These are phyloP conservation scores for Nymphicus hollandicus DNA, from an alignment of 2,113 vertebrate genomes.

Conservation along the genomic window DNA sequence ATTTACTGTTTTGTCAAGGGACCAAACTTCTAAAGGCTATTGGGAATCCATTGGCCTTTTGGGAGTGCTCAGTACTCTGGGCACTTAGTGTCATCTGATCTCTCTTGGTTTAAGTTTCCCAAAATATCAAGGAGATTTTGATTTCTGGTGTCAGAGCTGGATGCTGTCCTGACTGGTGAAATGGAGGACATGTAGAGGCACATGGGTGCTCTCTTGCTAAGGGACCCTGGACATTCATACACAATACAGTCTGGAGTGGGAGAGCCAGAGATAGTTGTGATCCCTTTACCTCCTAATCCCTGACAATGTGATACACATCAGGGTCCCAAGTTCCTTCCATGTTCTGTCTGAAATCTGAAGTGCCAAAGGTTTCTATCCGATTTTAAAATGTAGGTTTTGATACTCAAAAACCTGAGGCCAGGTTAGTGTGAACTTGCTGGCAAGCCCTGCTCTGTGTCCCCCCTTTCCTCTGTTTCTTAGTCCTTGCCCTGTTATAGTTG, in stretches of 20 bases:
- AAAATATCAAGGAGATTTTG: background rate
- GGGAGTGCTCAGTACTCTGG: background rate
- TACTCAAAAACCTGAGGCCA: background rate
- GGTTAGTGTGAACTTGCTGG: background rate
- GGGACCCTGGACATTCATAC: background rate
- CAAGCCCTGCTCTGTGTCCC: background rate
- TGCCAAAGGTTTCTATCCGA: background rate
- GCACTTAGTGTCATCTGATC: background rate
- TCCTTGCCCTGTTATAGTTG: background rate
- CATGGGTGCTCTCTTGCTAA: background rate
- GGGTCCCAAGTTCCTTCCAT: background rate
- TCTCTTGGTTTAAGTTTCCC: background rate
- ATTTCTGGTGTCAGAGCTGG: background rate
- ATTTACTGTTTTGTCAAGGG: background rate
- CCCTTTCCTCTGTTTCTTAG: background rate
- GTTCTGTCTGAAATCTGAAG: background rate
- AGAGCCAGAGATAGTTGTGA: background rate
- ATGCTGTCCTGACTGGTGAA: background rate
- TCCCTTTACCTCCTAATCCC: background rate
- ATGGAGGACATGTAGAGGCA: fast-evolving
- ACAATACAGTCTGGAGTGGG: background rate
- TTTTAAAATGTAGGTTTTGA: background rate
- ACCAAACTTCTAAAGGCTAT: background rate
- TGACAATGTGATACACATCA: background rate
- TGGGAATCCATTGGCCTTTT: background rate